Percentiles rank a stretch among this genome's conserved stretches.
These are phyloP conservation scores for Thripadectes ignobilis DNA, from an alignment of 2,797 vertebrate species.

Conservation along the genomic window DNA sequence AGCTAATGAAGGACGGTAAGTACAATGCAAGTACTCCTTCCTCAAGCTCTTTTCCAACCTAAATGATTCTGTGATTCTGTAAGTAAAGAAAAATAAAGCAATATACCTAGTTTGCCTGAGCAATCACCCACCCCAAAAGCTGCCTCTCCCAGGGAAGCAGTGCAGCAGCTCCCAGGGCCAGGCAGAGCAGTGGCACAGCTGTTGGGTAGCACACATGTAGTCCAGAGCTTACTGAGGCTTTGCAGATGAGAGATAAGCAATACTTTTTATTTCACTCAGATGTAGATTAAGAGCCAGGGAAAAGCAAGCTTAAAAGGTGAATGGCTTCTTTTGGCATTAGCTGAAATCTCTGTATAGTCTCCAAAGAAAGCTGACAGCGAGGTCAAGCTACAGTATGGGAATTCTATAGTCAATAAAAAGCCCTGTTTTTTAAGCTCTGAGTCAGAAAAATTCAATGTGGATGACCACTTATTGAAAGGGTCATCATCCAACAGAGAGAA, in stretches of 20 bases:
- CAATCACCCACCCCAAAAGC: not conserved
- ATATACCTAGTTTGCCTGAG: not conserved
- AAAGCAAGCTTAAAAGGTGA: constrained; percentile 65
- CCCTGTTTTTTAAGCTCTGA: constrained; percentile 33
- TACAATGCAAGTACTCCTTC: not conserved
- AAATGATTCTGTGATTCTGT: not conserved
- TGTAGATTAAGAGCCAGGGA: constrained; percentile 49
- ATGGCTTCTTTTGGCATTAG: constrained; percentile 48
- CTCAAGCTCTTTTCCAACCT: not conserved
- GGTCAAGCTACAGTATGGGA: constrained; percentile 51
- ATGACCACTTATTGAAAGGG: constrained; percentile 67
- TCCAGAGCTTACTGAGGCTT: not conserved
- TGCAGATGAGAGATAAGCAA: constrained; percentile 57
- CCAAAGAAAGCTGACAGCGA: constrained; percentile 38
- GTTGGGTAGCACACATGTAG: fast-evolving
- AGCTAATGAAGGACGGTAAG: not conserved
- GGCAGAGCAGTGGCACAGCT: not conserved
- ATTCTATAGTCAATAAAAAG: constrained; percentile 49
- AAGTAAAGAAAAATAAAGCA: not conserved
- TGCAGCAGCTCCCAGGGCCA: fast-evolving
- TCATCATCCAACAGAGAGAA: constrained; percentile 66
- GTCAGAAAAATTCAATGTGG: constrained; percentile 56
- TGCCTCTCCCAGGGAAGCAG: fast-evolving
- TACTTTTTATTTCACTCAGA: constrained; percentile 17
- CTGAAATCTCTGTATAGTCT: constrained; percentile 49